A percentile compares a stretch with the other conserved stretches of the same genome.
Conservation (phyloP, 2,113 vertebrate genomes). For the Grammomys surdaster region DNA sequence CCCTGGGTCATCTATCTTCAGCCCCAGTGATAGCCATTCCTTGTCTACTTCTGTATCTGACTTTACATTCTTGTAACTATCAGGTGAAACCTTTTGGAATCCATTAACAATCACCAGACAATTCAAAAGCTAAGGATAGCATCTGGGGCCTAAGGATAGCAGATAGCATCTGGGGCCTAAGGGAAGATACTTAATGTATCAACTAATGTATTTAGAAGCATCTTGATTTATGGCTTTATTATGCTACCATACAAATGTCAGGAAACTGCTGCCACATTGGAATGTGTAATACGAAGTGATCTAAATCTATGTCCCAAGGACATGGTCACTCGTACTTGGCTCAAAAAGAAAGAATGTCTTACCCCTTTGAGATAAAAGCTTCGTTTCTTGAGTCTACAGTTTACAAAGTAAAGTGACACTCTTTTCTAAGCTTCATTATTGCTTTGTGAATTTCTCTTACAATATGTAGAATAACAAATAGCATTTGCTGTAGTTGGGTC, state of each 20-base stretch:
- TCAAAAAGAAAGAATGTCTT: not conserved
- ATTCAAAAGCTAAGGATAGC: not conserved
- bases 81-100: not conserved
- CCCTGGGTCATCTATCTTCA: not conserved
- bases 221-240: not conserved
- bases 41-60: not conserved
- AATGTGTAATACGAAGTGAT: not conserved
- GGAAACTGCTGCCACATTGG: not conserved
- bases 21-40: too few species aligned
- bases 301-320: not conserved
- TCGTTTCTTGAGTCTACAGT: not conserved
- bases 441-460: not conserved
- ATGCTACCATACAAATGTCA: not conserved
- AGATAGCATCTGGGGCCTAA: not conserved
- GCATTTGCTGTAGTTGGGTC: not conserved
- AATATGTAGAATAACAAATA: not conserved
- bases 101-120: too few species aligned
- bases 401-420: not conserved
- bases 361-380: not conserved
- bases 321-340: not conserved
- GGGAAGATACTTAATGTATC: not conserved
- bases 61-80: not conserved
- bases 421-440: not conserved
- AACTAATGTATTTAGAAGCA: not conserved
- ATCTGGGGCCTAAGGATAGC: not conserved